phyloP scores from a whole-genome alignment of 2,113 vertebrate species.

The Hemiprocne comata region DNA sequence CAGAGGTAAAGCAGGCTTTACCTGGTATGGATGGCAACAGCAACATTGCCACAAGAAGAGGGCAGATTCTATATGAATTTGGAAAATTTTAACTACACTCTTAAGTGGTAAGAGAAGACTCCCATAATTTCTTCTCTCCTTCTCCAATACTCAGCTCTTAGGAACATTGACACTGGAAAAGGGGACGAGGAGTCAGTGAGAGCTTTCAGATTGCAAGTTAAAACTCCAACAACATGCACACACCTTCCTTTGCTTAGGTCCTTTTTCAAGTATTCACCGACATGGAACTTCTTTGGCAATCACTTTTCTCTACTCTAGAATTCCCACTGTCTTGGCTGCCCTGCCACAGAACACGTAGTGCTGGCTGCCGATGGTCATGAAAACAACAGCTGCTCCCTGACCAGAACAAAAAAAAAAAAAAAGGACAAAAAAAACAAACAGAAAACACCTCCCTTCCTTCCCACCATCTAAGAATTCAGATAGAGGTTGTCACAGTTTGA shows the following conservation, averaged over 20 bases:
- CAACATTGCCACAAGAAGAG: not conserved
- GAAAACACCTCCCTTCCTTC: not conserved
- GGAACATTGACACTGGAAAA: not conserved
- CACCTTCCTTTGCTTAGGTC: not conserved
- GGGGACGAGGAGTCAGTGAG: not conserved
- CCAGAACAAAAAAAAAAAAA: not conserved
- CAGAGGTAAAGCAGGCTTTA: not conserved
- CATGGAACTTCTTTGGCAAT: not conserved
- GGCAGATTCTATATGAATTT: not conserved
- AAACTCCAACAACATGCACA: not conserved
- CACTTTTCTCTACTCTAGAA: rapidly evolving
- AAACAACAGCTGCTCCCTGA: not conserved
- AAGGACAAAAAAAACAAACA: not conserved
- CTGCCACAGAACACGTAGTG: not conserved
- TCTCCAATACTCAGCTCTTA: not conserved
- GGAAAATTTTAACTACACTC: not conserved
- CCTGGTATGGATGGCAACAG: not conserved
- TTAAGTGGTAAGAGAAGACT: not conserved
- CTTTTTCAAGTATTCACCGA: not conserved
- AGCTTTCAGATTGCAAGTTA: not conserved
- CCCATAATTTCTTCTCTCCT: not conserved
- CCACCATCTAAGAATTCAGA: not conserved
- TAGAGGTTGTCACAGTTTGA: not conserved
- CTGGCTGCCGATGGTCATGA: not conserved
- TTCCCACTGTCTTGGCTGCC: not conserved